phyloP scores from a whole-genome alignment of 1,140 invertebrate species.

The Hyphantria cunea region DNA sequence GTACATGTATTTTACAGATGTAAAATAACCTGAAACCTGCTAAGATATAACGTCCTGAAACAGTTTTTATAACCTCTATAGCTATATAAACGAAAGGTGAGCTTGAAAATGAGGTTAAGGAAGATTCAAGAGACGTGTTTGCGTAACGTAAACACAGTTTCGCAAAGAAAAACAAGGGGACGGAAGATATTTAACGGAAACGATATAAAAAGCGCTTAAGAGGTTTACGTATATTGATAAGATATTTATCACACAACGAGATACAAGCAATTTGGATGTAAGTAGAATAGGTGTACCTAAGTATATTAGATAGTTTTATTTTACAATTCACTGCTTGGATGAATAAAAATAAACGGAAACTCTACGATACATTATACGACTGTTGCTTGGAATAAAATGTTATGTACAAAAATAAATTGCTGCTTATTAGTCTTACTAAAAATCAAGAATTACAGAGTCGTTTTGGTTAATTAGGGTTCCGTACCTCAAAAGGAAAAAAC shows the following conservation, averaged over 20 bases:
- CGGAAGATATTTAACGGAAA: constrained; percentile 2
- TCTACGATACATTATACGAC: too few species aligned
- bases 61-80: not conserved
- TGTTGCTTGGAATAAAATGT: too few species aligned
- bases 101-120: constrained; percentile 3
- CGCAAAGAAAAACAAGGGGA: not conserved
- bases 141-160: not conserved
- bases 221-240: constrained; percentile 8
- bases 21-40: too few species aligned
- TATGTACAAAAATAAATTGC: too few species aligned
- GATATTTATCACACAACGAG: not conserved
- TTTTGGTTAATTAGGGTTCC: too few species aligned
- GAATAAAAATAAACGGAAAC: too few species aligned
- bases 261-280: not conserved
- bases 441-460: too few species aligned
- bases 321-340: not conserved
- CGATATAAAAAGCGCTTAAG: constrained; percentile 3
- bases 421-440: too few species aligned
- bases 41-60: not conserved
- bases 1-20: too few species aligned
- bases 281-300: not conserved
- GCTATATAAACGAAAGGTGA: too few species aligned
- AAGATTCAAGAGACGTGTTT: not conserved
- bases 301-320: not conserved
- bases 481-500: too few species aligned